Conservation (phyloP, 1,140 invertebrate species). For the Antheraea pernyi region DNA sequence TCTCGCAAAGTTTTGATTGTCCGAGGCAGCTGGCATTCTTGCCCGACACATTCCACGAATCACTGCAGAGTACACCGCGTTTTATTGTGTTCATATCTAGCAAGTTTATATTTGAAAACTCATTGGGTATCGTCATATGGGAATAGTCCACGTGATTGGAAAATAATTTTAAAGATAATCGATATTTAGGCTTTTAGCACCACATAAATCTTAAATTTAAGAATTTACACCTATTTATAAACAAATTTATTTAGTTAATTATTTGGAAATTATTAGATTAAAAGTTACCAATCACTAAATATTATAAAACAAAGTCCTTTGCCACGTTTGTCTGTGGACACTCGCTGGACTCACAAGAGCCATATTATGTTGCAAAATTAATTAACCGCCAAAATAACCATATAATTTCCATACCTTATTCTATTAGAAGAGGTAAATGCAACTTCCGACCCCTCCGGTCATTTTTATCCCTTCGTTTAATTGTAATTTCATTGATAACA, state of each 20-base stretch:
- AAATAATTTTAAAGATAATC: neutral
- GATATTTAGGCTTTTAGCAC: neutral
- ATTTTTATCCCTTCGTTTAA: conserved; percentile 73
- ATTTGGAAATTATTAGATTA: no score
- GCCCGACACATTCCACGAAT: conserved; percentile 59
- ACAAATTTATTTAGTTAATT: no score
- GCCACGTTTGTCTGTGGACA: no score
- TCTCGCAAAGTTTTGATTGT: conserved; percentile 70
- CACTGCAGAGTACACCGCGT: conserved; percentile 46
- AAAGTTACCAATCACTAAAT: no score
- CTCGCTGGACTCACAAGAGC: conserved; percentile 2
- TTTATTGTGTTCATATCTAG: conserved; percentile 69
- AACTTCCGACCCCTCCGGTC: conserved; percentile 53
- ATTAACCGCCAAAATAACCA: neutral
- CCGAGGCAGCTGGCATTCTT: conserved; percentile 72
- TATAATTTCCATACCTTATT: conserved; percentile 1
- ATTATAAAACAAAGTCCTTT: no score
- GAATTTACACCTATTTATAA: neutral
- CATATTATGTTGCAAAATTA: conserved; percentile 11
- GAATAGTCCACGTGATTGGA: conserved; percentile 3
- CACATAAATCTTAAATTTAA: no score
- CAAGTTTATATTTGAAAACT: conserved; percentile 57
- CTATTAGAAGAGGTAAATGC: conserved; percentile 47
- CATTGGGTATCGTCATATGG: conserved; percentile 57
- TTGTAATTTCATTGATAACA: conserved; percentile 79